phyloP scores from a whole-genome alignment of 2,797 vertebrate genomes.

The Oryzias sinensis region DNA sequence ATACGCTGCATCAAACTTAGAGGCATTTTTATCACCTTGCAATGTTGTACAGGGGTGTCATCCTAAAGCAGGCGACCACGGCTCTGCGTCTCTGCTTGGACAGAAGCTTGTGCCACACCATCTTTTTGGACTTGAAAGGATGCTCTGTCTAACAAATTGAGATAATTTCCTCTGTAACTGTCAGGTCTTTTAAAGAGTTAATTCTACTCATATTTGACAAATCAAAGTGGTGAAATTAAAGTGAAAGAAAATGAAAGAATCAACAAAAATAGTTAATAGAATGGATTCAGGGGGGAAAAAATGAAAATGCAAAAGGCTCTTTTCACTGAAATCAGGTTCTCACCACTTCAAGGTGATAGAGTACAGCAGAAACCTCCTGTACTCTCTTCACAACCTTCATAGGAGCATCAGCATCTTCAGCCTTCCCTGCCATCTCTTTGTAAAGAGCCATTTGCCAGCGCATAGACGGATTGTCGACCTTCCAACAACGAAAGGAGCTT shows the following conservation, averaged over 20 bases:
- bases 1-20: background rate
- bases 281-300: no score
- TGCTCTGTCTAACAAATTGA: constrained; percentile 82
- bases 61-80: constrained; percentile 93
- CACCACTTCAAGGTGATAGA: constrained; percentile 92
- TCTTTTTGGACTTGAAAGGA: constrained; percentile 94
- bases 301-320: background rate
- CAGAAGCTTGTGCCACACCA: constrained; percentile 91
- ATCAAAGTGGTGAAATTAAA: no score
- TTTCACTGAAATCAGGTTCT: constrained; percentile 8
- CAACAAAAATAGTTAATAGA: background rate
- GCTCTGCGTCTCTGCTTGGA: constrained; percentile 93
- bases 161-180: background rate
- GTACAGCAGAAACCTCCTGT: constrained; percentile 93
- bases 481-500: constrained; percentile 21
- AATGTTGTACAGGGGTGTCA: constrained; percentile 93
- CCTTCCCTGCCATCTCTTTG: constrained; percentile 87
- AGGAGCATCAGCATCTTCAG: constrained; percentile 87
- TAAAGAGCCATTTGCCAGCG: constrained; percentile 96
- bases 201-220: background rate
- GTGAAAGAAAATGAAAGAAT: background rate
- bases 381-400: constrained; percentile 91
- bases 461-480: constrained; percentile 91
- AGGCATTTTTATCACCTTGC: constrained; percentile 76
- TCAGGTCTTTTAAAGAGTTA: background rate